Base-by-base conservation (phyloP, 1,140 invertebrate species). In the Samia ricini region DNA sequence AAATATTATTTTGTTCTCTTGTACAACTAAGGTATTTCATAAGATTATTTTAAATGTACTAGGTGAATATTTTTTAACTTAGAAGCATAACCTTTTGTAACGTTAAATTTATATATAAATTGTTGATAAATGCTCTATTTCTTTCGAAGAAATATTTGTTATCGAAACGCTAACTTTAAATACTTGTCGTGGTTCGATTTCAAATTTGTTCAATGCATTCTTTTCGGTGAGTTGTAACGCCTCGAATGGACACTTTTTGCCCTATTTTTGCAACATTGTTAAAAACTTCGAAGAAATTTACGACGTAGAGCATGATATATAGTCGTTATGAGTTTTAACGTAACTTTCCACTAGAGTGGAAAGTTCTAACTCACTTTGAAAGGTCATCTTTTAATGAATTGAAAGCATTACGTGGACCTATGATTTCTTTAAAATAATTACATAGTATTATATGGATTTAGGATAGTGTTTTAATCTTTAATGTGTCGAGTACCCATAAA, bases 161-260 rank as follows among this genome's bases (percentile, higher is more conserved):
- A 66, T 66, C 54, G 58, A 29, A 20, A 10, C 26, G 29, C 7
- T 36, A 4, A 42, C 42, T 57, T 57, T 42, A 57, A 57, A 57
- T 36, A 58, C 15, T 63, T 56, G 48, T 65, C 24, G 24, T 56
- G 48, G 55, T 59, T 60, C 55, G 50, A 63, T 64, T 70, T 64
- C 51, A 52, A 66, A 64, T 66, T 63, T 70, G 58, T 58, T 62
- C 59, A 61, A 5, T 29, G 56, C 55, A 52, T 64, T 63, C 49
- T 23, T 19, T 12, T 18, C 15, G 52, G 56, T 29, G 20, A 33
- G 56, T 19, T 10, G 56, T 36, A 36, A 57, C 56, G 56, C 26
- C 24, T 36, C 23, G 19, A 21, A 42, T 6, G 56, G 29, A 29
- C 42, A 21, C 20, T 62, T 61, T 54, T 58, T 55, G 22, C 22